A percentile compares a stretch with the other conserved stretches of the same genome.
Evolutionary conservation across 2,888 invertebrate genomes (phyloP).

Genomic region (Bhutanitis thaidina): DNA sequence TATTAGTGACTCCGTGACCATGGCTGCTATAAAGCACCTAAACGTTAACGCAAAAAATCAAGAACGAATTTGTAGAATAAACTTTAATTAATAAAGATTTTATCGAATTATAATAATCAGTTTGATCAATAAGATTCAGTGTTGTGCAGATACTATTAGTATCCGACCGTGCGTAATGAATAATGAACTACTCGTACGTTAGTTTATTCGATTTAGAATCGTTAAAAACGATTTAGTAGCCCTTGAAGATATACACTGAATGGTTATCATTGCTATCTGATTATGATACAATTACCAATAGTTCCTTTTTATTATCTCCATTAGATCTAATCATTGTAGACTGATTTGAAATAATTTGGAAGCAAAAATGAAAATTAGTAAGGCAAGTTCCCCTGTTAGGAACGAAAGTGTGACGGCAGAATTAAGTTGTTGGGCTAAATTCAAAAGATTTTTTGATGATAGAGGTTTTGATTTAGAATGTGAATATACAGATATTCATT

Average conservation of each 20-base stretch:
- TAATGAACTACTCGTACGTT: slow-evolving; percentile 8
- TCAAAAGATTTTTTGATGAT: slow-evolving; percentile 64
- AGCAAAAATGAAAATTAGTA: slow-evolving; percentile 20
- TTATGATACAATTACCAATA: slow-evolving; percentile 10
- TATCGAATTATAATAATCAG: too few relatives aligned
- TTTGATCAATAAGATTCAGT: too few relatives aligned
- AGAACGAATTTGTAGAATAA: too few relatives aligned
- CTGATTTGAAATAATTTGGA: slow-evolving; percentile 18
- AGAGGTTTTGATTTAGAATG: slow-evolving; percentile 69
- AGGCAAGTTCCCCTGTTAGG: background rate
- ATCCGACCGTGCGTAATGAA: slow-evolving; percentile 6
- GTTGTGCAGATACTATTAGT: slow-evolving; percentile 1
- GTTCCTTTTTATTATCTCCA: slow-evolving; percentile 13
- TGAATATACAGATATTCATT: slow-evolving; percentile 44
- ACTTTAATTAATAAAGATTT: too few relatives aligned
- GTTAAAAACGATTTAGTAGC: slow-evolving; percentile 16
- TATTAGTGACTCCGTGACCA: too few relatives aligned
- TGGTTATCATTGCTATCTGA: slow-evolving; percentile 14
- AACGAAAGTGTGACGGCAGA: slow-evolving; percentile 25
- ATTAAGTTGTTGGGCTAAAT: slow-evolving; percentile 61
- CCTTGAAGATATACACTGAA: slow-evolving; percentile 6
- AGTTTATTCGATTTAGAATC: slow-evolving; percentile 4
- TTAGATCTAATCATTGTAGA: slow-evolving; percentile 18
- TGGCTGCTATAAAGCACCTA: too few relatives aligned
- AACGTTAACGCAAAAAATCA: too few relatives aligned